Base-by-base conservation (phyloP, 2,113 vertebrate genomes). In the Poecilia latipinna region DNA sequence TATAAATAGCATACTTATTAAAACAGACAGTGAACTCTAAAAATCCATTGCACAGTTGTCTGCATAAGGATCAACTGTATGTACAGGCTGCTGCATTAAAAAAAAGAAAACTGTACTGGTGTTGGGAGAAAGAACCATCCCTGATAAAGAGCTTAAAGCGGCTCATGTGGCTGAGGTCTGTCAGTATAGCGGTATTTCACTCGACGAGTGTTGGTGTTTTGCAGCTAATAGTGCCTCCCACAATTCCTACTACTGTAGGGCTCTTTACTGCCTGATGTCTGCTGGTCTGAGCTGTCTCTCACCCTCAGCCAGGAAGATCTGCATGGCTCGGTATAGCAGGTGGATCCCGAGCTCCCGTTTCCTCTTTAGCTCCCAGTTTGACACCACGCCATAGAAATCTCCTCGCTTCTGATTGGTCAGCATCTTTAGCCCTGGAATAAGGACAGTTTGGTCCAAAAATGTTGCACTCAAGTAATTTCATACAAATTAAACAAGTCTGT, bases 401-500 rank as follows among this genome's bases (percentile, higher is more conserved):
- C 96, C 97, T 71, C 94, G 92, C 82, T 97, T 95, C 94, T 93
- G 93, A 90, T 99, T 98, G 68, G 97, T 97, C 79, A 99, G 88
- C 91, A 78, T 95, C 90, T 91, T 96, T 85, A 97, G 82, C 19
- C 96, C 97, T 97, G 70, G n/a, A 12, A 31, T 54, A 29, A 57
- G 22, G 72, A 69, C 54, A 44, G 13, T 51, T 19, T 29, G 57
- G 13, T 44, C 32, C 24, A n/a, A 42, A 22, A 8, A 24, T 60
- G n/a, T 19, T 22, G 22, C 39, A 12, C 22, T 7, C 12, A 28
- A 33, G 1, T 4, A 1, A 39, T 31, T 24, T 51, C 28, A 31
- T 1, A 51, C 28, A 4, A 8, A 31, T 11, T 63, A 65, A 26
- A 22, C 3, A 57, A 57, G 51, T 22, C 24, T 48, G 17, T 48